These are phyloP conservation scores for Aurelia sp. DNA, from an alignment of 30 jellyfish, hydroid and myxozoan genomes.

Conservation along the genomic window DNA sequence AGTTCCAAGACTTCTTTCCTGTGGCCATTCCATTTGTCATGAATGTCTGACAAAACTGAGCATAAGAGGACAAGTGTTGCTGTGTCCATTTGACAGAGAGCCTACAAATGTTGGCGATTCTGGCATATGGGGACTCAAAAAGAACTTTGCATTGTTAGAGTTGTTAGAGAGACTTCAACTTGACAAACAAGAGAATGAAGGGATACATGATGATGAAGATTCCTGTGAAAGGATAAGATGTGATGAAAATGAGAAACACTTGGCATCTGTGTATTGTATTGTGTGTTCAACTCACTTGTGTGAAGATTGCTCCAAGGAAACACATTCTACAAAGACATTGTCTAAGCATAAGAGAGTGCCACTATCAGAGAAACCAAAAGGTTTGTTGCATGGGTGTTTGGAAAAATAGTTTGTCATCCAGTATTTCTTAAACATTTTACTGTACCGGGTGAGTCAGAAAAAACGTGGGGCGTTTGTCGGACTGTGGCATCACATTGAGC, in stretches of 20 bases:
- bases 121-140: slow-evolving; percentile 96
- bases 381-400: neutral
- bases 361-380: slow-evolving; percentile 84
- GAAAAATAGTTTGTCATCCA: neutral
- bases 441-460: no score
- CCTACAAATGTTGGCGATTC: slow-evolving; percentile 93
- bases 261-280: slow-evolving; percentile 84
- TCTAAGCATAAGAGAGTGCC: slow-evolving; percentile 89
- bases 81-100: slow-evolving; percentile 94
- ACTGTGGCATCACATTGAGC: no score
- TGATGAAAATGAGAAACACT: slow-evolving; percentile 89
- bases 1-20: slow-evolving; percentile 91
- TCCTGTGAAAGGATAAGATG: slow-evolving; percentile 34
- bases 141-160: slow-evolving; percentile 92
- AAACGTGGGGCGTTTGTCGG: no score
- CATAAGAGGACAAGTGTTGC: slow-evolving; percentile 42
- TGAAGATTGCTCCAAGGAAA: slow-evolving; percentile 69
- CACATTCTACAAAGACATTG: slow-evolving; percentile 86
- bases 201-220: slow-evolving; percentile 42
- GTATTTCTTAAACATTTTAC: neutral
- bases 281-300: slow-evolving; percentile 92
- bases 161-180: slow-evolving; percentile 83
- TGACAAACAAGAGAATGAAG: slow-evolving; percentile 22
- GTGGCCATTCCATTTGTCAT: slow-evolving; percentile 99
- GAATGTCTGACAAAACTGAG: slow-evolving; percentile 89